Conservation (phyloP, 2,797 vertebrate genomes). For the Periparus ater region DNA sequence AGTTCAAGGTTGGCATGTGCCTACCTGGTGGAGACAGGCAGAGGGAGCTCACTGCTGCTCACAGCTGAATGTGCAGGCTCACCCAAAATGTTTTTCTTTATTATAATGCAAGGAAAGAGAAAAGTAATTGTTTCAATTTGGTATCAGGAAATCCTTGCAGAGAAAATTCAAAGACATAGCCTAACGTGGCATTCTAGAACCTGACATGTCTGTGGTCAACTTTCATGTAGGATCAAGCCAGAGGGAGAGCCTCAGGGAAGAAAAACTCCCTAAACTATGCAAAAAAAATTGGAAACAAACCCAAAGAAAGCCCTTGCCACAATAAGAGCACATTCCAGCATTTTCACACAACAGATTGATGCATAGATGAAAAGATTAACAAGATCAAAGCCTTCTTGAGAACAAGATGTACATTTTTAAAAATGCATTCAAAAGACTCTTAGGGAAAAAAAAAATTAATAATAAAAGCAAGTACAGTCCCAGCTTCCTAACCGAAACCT, state of each 20-base stretch:
- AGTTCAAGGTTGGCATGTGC: neutral
- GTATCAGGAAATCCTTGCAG: constrained; percentile 22
- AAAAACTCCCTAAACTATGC: neutral
- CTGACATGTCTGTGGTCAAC: neutral
- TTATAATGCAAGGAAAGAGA: neutral
- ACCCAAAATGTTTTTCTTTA: neutral
- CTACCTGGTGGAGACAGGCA: neutral
- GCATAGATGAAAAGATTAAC: constrained; percentile 59
- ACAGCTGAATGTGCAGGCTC: neutral
- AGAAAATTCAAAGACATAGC: constrained; percentile 25
- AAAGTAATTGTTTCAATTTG: neutral
- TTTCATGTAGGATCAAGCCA: constrained; percentile 41
- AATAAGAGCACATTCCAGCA: constrained; percentile 35
- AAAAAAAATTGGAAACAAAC: constrained; percentile 13
- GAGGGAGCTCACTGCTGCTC: neutral
- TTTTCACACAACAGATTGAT: constrained; percentile 44
- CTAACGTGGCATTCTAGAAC: constrained; percentile 4
- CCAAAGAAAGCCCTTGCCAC: neutral
- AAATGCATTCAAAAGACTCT: constrained; percentile 5
- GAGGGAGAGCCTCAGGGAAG: neutral
- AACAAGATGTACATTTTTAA: constrained; percentile 12
- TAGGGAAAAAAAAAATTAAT: neutral
- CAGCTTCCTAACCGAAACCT: neutral
- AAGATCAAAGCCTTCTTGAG: constrained; percentile 57
- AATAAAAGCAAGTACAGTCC: neutral